Percentiles rank a stretch among this genome's conserved stretches.
Conservation (phyloP, 2,113 vertebrate species). For the Glaucidium brasilianum region DNA sequence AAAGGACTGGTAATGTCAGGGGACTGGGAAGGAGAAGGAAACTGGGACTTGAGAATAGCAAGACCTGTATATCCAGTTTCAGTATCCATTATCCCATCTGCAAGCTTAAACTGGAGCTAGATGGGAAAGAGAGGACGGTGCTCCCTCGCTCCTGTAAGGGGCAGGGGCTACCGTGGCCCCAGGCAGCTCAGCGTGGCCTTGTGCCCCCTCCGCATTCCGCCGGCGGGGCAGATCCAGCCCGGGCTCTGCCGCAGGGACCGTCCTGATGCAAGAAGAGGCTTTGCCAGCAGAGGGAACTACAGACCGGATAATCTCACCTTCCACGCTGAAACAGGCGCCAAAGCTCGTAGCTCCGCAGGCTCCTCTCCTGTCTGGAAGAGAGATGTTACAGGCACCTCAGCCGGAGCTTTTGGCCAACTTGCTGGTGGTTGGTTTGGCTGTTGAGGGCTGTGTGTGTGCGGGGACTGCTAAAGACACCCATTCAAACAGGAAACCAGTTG, state of each 20-base stretch:
- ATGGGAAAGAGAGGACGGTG: neutral
- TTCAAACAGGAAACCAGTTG: neutral
- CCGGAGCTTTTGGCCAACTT: neutral
- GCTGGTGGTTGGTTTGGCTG: neutral
- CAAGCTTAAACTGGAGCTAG: neutral
- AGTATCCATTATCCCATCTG: neutral
- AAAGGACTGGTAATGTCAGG: neutral
- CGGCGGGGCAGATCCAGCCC: neutral
- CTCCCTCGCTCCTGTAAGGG: neutral
- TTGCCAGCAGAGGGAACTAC: conserved; percentile 57
- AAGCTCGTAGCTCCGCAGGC: fast-evolving
- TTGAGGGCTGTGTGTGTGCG: neutral
- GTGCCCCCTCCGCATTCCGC: neutral
- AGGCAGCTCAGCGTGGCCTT: neutral
- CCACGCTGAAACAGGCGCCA: fast-evolving
- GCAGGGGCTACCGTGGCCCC: neutral
- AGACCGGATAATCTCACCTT: neutral
- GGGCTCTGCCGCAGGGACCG: neutral
- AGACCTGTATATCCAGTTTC: neutral
- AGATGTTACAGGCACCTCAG: neutral
- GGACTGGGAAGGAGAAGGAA: neutral
- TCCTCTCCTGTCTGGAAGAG: neutral
- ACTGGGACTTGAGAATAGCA: neutral
- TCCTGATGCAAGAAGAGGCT: neutral
- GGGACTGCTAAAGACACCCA: neutral